Evolutionary conservation across 2,113 vertebrate species (phyloP).

Genomic region (Hemiprocne comata): DNA sequence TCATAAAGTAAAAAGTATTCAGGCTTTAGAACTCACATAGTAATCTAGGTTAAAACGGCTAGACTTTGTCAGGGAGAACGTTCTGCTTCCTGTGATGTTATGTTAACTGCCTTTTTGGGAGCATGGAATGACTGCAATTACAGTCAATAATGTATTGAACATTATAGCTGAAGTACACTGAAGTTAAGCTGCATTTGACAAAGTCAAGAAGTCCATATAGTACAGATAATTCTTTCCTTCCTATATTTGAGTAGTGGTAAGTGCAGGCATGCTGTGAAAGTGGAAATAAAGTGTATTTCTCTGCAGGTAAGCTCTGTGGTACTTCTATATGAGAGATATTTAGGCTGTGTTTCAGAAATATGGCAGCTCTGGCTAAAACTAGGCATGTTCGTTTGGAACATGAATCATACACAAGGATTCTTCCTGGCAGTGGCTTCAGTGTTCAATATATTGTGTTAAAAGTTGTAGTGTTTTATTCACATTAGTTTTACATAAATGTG

Average conservation of each 20-base stretch:
- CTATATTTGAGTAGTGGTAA: slow-evolving; percentile 65
- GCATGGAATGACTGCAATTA: background rate
- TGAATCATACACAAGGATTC: background rate
- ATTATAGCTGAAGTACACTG: background rate
- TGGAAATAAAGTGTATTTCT: slow-evolving; percentile 64
- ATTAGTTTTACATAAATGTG: background rate
- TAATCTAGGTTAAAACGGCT: slow-evolving; percentile 6
- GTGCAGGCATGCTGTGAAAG: slow-evolving; percentile 59
- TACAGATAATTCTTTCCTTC: slow-evolving; percentile 39
- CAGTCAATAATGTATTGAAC: background rate
- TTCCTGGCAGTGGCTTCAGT: background rate
- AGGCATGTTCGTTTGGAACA: background rate
- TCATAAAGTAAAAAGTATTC: background rate
- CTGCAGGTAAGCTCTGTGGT: slow-evolving; percentile 64
- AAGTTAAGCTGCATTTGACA: slow-evolving; percentile 26
- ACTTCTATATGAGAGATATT: background rate
- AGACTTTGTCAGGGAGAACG: background rate
- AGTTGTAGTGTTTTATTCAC: background rate
- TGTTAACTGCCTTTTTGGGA: slow-evolving; percentile 4
- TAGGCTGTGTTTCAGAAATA: background rate
- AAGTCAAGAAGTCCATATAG: slow-evolving; percentile 19
- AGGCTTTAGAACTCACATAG: background rate
- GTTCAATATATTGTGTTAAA: background rate
- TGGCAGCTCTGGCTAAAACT: background rate
- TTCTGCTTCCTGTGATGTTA: background rate